phyloP scores from a whole-genome alignment of 2,888 invertebrate species.

The Lamellibrachia satsuma region DNA sequence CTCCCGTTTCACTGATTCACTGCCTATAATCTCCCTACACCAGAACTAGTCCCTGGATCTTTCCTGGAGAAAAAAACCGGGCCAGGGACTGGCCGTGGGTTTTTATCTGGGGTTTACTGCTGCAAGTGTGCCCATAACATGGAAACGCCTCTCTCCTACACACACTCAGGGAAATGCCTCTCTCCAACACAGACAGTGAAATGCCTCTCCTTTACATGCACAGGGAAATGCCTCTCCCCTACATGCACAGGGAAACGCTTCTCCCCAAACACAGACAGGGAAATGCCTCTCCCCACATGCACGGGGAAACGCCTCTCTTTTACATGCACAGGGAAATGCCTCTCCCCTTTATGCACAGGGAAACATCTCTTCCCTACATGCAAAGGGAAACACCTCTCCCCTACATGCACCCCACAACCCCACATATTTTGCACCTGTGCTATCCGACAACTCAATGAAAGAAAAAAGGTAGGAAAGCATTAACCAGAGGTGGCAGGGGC shows the following conservation, averaged over 20 bases:
- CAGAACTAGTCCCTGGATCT: neutral
- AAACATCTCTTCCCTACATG: neutral
- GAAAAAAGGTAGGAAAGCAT: neutral
- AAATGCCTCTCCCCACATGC: no score
- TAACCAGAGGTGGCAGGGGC: neutral
- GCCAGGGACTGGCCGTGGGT: neutral
- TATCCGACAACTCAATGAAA: neutral
- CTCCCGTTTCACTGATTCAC: neutral
- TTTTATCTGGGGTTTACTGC: neutral
- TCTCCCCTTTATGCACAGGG: neutral
- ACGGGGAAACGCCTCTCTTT: no score
- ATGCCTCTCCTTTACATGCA: neutral
- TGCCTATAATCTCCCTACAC: neutral
- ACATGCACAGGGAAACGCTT: neutral
- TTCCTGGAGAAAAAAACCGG: neutral
- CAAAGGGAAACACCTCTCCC: neutral
- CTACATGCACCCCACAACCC: neutral
- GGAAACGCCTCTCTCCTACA: no score
- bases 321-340: no score
- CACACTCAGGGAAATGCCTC: no score
- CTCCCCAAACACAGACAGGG: neutral
- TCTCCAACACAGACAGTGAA: no score
- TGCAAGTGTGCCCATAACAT: no score
- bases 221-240: neutral
- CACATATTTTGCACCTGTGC: neutral